These are phyloP conservation scores for Orchesella cincta DNA, from an alignment of 1,140 invertebrate genomes.

Conservation along the genomic window DNA sequence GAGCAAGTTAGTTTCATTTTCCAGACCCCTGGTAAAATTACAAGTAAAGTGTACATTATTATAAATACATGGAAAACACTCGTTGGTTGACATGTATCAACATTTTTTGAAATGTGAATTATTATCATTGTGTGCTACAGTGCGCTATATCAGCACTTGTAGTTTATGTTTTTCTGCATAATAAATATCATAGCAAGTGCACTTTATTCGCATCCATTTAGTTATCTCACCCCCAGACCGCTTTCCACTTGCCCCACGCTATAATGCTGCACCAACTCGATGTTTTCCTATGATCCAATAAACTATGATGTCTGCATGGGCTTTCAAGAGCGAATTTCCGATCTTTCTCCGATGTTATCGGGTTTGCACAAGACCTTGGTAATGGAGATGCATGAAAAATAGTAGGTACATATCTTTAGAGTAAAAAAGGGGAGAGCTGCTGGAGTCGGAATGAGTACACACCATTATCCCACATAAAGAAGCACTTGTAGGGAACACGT, in stretches of 20 bases:
- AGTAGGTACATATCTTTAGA: background rate
- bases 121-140: no score
- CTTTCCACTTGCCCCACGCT: no score
- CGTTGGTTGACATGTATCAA: no score
- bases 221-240: no score
- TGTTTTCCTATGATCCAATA: background rate
- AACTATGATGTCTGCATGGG: background rate
- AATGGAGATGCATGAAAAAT: background rate
- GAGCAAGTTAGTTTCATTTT: no score
- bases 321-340: conserved; percentile 10
- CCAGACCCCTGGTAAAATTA: no score
- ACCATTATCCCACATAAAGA: background rate
- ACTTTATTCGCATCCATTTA: background rate
- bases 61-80: no score
- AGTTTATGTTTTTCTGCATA: no score
- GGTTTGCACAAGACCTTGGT: conserved; percentile 8
- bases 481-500: background rate
- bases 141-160: no score
- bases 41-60: no score
- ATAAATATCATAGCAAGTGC: background rate
- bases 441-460: conserved; percentile 2
- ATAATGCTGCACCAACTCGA: no score
- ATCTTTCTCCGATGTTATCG: background rate
- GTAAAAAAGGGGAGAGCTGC: background rate
- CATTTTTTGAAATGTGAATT: no score